Conservation (phyloP, 2,888 invertebrate species). For the Philereme vetulata region DNA sequence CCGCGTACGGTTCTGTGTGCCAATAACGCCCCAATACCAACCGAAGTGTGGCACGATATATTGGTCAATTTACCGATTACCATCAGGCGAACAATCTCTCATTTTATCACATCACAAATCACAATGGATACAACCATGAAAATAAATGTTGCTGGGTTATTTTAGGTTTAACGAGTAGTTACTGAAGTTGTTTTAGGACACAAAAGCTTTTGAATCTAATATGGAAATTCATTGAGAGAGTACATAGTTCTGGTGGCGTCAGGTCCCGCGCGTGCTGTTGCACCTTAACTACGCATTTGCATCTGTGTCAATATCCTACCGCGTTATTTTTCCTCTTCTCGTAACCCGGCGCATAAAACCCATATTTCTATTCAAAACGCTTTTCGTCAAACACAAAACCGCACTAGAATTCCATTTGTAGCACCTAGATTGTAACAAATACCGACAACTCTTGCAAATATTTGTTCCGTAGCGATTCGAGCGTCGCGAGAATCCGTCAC, state of each 20-base stretch:
- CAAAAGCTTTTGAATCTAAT: conserved; percentile 5
- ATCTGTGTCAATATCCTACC: conserved; percentile 59
- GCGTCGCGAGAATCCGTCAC: conserved; percentile 2
- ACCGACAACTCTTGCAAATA: conserved; percentile 12
- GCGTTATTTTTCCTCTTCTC: conserved; percentile 56
- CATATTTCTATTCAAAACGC: conserved; percentile 4
- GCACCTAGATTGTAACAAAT: conserved; percentile 1
- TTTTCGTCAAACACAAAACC: conserved; percentile 12
- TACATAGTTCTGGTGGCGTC: conserved; percentile 30
- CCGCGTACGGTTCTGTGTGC: conserved; percentile 27
- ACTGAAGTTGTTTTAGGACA: conserved; percentile 2
- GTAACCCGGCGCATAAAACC: conserved; percentile 21
- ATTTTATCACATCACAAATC: conserved; percentile 25
- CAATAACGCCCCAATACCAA: conserved; percentile 28
- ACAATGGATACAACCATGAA: conserved; percentile 4
- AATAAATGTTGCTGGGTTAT: conserved; percentile 3
- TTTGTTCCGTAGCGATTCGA: conserved; percentile 15
- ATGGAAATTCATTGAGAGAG: conserved; percentile 3
- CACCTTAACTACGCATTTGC: conserved; percentile 59
- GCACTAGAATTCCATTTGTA: conserved; percentile 1
- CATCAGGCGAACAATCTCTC: conserved; percentile 20
- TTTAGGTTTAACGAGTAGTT: background rate
- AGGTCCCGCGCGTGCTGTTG: conserved; percentile 53
- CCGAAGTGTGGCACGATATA: conserved; percentile 29
- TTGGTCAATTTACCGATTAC: conserved; percentile 19